Conservation (phyloP, 2,888 invertebrate genomes). For the Cosmia pyralina region DNA sequence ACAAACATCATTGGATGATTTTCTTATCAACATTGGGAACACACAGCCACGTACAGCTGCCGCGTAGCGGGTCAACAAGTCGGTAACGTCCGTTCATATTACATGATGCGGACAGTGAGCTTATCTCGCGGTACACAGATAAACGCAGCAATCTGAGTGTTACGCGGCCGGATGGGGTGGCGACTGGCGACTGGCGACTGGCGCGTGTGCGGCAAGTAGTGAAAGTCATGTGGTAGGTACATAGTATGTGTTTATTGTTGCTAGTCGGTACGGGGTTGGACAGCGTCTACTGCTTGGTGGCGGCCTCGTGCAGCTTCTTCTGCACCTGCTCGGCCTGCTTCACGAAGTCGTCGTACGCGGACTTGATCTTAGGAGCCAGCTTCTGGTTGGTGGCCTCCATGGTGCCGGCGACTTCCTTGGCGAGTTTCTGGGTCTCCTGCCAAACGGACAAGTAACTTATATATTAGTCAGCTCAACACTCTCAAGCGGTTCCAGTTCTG, state of each 20-base stretch:
- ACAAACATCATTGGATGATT: too few relatives aligned
- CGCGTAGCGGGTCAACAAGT: not conserved
- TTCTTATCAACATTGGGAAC: too few relatives aligned
- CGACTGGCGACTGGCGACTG: too few relatives aligned
- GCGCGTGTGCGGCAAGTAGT: not conserved
- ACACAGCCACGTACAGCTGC: not conserved
- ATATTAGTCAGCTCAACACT: not conserved
- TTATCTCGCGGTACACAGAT: not conserved
- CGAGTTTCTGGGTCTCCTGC: slow-evolving; percentile 82
- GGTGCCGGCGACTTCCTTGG: slow-evolving; percentile 79
- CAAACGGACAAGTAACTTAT: slow-evolving; percentile 2
- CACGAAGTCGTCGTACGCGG: slow-evolving; percentile 83
- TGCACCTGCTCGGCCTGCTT: slow-evolving; percentile 80
- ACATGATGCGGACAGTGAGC: not conserved
- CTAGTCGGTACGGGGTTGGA: slow-evolving; percentile 30
- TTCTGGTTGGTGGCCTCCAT: slow-evolving; percentile 81
- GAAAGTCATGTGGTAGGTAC: slow-evolving; percentile 36
- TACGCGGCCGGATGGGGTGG: too few relatives aligned
- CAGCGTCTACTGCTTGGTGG: slow-evolving; percentile 80
- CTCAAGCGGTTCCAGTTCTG: not conserved
- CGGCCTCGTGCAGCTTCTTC: slow-evolving; percentile 84
- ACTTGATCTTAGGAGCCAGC: slow-evolving; percentile 82
- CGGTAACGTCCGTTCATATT: not conserved
- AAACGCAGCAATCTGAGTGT: too few relatives aligned
- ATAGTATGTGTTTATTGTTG: slow-evolving; percentile 42